Evolutionary conservation across 2,888 invertebrate species (phyloP).

Genomic region (Exephanes ischioxanthus): DNA sequence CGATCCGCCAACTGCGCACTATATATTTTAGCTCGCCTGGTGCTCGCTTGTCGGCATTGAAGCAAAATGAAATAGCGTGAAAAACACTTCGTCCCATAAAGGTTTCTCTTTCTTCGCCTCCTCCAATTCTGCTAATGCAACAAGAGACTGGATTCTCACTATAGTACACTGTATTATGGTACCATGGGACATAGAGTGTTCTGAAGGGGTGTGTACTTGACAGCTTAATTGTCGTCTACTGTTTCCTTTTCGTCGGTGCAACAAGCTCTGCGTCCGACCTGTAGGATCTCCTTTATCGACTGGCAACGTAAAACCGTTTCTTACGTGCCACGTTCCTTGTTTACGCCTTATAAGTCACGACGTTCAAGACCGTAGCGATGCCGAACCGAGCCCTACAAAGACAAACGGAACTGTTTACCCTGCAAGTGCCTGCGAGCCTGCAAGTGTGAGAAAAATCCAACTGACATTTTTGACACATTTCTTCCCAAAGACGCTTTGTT

Average conservation of each 20-base stretch:
- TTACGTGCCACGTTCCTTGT: background rate
- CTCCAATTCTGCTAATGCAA: conserved; percentile 48
- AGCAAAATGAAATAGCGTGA: conserved; percentile 74
- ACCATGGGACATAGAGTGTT: conserved; percentile 39
- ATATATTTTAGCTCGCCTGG: conserved; percentile 51
- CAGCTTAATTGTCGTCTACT: conserved; percentile 37
- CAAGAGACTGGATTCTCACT: conserved; percentile 48
- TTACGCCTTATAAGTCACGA: background rate
- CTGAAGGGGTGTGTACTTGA: conserved; percentile 9
- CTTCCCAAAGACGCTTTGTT: too few relatives aligned
- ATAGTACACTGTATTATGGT: conserved; percentile 53
- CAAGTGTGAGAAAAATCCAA: background rate
- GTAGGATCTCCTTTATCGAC: conserved; percentile 18
- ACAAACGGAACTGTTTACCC: background rate
- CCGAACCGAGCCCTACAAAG: background rate
- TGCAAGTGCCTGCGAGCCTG: background rate
- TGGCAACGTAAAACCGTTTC: conserved; percentile 19
- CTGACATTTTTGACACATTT: too few relatives aligned
- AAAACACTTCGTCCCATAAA: conserved; percentile 68
- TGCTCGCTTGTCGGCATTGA: conserved; percentile 69
- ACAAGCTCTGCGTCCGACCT: conserved; percentile 20
- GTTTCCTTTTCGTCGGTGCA: conserved; percentile 51
- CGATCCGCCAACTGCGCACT: conserved; percentile 70
- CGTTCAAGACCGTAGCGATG: background rate
- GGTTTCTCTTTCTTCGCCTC: conserved; percentile 54